Evolutionary conservation across 1,140 invertebrate species (phyloP).

Genomic region (Heliconius nattereri): DNA sequence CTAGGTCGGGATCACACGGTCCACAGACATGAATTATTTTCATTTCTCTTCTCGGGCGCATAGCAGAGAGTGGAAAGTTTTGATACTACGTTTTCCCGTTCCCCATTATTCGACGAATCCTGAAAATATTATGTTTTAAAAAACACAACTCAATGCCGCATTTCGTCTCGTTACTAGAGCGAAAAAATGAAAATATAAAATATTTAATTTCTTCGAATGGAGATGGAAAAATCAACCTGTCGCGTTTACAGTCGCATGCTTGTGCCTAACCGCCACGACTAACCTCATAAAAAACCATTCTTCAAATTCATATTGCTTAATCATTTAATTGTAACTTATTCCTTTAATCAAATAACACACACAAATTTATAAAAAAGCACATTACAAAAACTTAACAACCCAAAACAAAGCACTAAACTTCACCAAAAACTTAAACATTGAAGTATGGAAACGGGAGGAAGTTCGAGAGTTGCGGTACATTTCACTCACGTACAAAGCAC

Average conservation of each 20-base stretch:
- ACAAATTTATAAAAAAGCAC: background rate
- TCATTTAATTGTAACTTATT: too few species aligned
- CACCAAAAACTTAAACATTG: constrained; percentile 1
- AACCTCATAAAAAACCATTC: too few species aligned
- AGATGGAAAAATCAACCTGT: too few species aligned
- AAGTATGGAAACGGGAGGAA: constrained; percentile 18
- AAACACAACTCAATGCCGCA: background rate
- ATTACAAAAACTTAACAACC: background rate
- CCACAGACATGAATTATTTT: too few species aligned
- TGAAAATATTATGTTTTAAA: too few species aligned
- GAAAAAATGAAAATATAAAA: too few species aligned
- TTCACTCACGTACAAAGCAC: constrained; percentile 8
- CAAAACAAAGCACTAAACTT: background rate
- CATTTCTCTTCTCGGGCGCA: too few species aligned
- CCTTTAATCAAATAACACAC: background rate
- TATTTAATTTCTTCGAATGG: too few species aligned
- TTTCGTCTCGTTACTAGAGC: background rate
- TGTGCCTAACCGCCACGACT: too few species aligned
- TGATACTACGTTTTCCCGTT: background rate
- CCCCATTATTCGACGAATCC: background rate
- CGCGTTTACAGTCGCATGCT: too few species aligned
- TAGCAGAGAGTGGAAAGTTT: background rate
- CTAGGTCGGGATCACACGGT: too few species aligned
- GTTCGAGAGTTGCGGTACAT: background rate
- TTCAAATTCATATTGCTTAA: too few species aligned